Evolutionary conservation across 1,140 invertebrate genomes (phyloP).

Genomic region (Eciton burchellii): DNA sequence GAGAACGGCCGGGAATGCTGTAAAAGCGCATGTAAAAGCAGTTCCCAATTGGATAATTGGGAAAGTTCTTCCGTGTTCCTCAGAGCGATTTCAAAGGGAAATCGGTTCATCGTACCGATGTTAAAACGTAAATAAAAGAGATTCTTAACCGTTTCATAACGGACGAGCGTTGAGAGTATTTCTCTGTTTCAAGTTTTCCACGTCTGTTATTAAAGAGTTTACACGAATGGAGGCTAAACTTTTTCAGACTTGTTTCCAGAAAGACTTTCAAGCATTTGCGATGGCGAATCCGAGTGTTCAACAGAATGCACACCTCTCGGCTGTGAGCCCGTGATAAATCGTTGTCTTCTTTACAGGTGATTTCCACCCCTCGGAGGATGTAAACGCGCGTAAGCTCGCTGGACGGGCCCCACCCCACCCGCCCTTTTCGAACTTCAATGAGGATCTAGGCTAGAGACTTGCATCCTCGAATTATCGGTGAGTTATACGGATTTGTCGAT

Average conservation of each 20-base stretch:
- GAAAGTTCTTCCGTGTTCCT: background rate
- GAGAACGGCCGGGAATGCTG: background rate
- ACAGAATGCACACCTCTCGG: background rate
- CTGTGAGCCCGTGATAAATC: conserved; percentile 31
- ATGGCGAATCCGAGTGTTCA: background rate
- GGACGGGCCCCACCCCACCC: conserved; percentile 54
- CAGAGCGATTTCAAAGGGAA: background rate
- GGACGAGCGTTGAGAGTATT: background rate
- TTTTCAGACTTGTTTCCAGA: too few species aligned
- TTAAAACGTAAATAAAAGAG: background rate
- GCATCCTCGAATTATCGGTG: conserved; percentile 55
- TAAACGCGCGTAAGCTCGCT: conserved; percentile 57
- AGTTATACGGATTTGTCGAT: conserved; percentile 6
- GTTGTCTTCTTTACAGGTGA: conserved; percentile 52
- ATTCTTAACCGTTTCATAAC: background rate
- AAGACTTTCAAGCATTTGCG: background rate
- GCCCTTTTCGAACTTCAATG: conserved; percentile 51
- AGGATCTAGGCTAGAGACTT: conserved; percentile 53
- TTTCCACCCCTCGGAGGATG: conserved; percentile 43
- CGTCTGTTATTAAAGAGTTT: background rate
- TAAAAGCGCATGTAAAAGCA: background rate
- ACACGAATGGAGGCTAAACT: background rate
- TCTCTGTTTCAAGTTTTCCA: background rate
- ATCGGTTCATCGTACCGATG: background rate
- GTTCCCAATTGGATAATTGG: background rate